Percentiles rank a stretch among this genome's conserved stretches.
These are phyloP conservation scores for Amiota minor DNA, from an alignment of 2,888 invertebrate genomes.

Conservation along the genomic window DNA sequence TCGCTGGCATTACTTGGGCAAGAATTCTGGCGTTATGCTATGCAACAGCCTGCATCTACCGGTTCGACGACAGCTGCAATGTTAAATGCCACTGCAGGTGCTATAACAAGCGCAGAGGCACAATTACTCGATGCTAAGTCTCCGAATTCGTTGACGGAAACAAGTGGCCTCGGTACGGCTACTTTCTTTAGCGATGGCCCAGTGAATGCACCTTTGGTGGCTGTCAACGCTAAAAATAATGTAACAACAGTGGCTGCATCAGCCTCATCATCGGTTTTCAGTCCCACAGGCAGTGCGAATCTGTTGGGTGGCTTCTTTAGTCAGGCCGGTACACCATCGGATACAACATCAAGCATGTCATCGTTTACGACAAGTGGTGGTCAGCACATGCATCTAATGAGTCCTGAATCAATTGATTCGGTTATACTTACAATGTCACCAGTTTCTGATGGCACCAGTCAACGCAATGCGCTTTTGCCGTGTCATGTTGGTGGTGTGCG, in stretches of 20 bases:
- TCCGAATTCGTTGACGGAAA: conserved; percentile 73
- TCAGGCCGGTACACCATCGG: conserved; percentile 76
- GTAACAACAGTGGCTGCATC: conserved; percentile 56
- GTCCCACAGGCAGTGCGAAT: conserved; percentile 67
- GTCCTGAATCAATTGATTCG: conserved; percentile 78
- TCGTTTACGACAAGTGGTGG: conserved; percentile 80
- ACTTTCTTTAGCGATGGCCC: conserved; percentile 70
- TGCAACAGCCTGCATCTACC: conserved; percentile 79
- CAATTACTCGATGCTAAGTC: conserved; percentile 70
- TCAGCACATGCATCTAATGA: conserved; percentile 72
- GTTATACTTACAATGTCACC: conserved; percentile 86
- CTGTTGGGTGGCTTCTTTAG: conserved; percentile 66
- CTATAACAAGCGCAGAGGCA: conserved; percentile 44
- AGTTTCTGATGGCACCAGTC: conserved; percentile 67
- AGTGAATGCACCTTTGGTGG: conserved; percentile 16
- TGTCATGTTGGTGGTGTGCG: background rate
- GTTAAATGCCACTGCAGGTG: background rate
- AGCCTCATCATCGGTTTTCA: conserved; percentile 69
- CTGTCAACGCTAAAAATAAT: conserved; percentile 8
- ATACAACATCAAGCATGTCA: conserved; percentile 83
- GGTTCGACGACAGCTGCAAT: conserved; percentile 42
- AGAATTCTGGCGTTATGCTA: conserved; percentile 88
- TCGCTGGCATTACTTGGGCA: conserved; percentile 92
- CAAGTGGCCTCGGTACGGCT: conserved; percentile 72
- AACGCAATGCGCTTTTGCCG: conserved; percentile 16